These are phyloP conservation scores for Plestiodon gilberti DNA, from an alignment of 2,113 vertebrate genomes.

Conservation along the genomic window DNA sequence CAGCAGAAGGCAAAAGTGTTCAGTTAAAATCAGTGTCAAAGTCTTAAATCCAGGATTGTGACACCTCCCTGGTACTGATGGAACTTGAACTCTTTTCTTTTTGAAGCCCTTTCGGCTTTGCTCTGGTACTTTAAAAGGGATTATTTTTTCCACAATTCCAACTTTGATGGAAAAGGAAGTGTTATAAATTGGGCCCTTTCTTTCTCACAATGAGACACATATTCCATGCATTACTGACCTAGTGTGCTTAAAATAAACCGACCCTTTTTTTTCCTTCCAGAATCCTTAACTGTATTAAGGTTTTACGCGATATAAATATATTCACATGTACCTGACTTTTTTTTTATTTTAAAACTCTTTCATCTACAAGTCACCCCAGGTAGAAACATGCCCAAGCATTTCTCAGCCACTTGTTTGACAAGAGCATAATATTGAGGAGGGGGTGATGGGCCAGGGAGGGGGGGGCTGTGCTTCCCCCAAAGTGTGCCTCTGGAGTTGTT, in stretches of 20 bases:
- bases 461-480: too few species aligned
- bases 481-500: too few species aligned
- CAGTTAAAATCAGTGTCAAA: not conserved
- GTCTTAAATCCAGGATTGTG: not conserved
- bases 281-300: not conserved
- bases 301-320: not conserved
- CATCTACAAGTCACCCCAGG: too few species aligned
- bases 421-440: too few species aligned
- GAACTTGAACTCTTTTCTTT: not conserved
- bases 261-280: not conserved
- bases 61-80: too few species aligned
- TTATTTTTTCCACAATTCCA: not conserved
- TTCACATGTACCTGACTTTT: not conserved
- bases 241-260: too few species aligned
- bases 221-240: not conserved
- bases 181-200: not conserved
- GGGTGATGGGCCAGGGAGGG: too few species aligned
- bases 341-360: too few species aligned
- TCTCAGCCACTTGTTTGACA: too few species aligned
- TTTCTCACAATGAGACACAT: not conserved
- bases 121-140: not conserved
- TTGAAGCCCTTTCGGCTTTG: not conserved
- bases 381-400: too few species aligned
- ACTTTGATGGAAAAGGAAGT: not conserved
- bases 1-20: not conserved